A percentile compares a stretch with the other conserved stretches of the same genome.
These are phyloP conservation scores for Babyrousa celebensis DNA, from an alignment of 2,797 vertebrate species.

Conservation along the genomic window DNA sequence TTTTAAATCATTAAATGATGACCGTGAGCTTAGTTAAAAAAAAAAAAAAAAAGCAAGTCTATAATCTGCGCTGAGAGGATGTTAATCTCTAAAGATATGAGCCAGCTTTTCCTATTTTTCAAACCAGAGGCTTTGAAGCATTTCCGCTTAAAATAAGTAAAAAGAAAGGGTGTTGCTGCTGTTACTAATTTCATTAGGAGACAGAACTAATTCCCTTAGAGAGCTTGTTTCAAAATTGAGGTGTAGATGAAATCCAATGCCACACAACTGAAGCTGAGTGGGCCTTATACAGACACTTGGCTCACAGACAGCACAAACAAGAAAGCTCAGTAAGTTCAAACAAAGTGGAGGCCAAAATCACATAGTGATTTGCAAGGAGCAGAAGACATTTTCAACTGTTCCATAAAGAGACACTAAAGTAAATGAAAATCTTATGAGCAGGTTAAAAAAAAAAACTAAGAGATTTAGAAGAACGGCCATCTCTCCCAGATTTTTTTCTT, in stretches of 20 bases:
- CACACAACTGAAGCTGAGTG: slow-evolving; percentile 65
- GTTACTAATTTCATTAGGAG: slow-evolving; percentile 76
- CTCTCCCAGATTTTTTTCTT: neutral
- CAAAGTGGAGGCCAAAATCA: slow-evolving; percentile 58
- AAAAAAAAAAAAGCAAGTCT: slow-evolving; percentile 22
- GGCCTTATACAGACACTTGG: slow-evolving; percentile 67
- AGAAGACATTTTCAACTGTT: slow-evolving; percentile 61
- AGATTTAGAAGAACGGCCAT: slow-evolving; percentile 56
- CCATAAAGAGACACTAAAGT: slow-evolving; percentile 52
- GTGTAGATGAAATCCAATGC: slow-evolving; percentile 71
- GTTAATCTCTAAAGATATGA: slow-evolving; percentile 33
- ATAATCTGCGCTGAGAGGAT: slow-evolving; percentile 45
- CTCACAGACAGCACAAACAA: slow-evolving; percentile 76
- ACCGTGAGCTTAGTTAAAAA: neutral
- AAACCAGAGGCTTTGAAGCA: slow-evolving; percentile 46
- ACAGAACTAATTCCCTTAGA: slow-evolving; percentile 74
- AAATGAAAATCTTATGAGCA: slow-evolving; percentile 55
- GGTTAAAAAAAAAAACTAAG: slow-evolving; percentile 18
- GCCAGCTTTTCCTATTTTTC: slow-evolving; percentile 24
- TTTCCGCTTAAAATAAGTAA: slow-evolving; percentile 70
- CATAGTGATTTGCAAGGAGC: slow-evolving; percentile 17
- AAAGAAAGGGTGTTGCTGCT: slow-evolving; percentile 70
- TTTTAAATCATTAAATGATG: slow-evolving; percentile 10
- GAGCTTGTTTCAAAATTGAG: slow-evolving; percentile 79
- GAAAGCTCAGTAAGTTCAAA: slow-evolving; percentile 72